Conservation (phyloP, 2,888 invertebrate species). For the Erebia aethiops region DNA sequence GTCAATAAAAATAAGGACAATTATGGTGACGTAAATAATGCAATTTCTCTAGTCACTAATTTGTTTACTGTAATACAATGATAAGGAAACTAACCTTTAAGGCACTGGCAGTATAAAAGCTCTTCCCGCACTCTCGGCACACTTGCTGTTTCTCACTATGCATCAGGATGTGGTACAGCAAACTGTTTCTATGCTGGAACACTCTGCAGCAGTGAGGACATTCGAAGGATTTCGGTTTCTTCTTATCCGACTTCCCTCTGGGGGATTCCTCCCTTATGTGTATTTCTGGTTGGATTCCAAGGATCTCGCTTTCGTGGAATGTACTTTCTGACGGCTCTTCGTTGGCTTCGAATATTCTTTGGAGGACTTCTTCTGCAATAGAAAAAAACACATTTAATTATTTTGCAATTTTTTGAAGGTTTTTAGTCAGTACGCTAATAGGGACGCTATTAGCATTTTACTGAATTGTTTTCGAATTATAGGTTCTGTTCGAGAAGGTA, state of each 20-base stretch:
- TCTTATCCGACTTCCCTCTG: constrained; percentile 39
- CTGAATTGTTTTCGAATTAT: too few relatives aligned
- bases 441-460: too few relatives aligned
- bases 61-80: neutral
- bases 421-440: too few relatives aligned
- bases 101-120: constrained; percentile 92
- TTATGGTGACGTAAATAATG: too few relatives aligned
- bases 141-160: constrained; percentile 90
- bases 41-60: too few relatives aligned
- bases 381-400: neutral
- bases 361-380: constrained; percentile 67
- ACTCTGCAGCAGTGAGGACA: constrained; percentile 88
- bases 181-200: constrained; percentile 91
- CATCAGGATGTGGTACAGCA: constrained; percentile 91
- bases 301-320: constrained; percentile 54
- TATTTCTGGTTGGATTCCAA: constrained; percentile 36
- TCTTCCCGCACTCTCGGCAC: constrained; percentile 91
- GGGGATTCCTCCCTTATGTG: constrained; percentile 28
- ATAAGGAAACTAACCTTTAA: constrained; percentile 80
- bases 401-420: neutral
- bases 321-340: constrained; percentile 45
- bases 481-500: too few relatives aligned
- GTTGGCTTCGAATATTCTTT: constrained; percentile 68
- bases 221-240: constrained; percentile 67
- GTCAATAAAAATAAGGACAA: too few relatives aligned